Conservation (phyloP, 2,888 invertebrate species). For the Cabera pusaria region DNA sequence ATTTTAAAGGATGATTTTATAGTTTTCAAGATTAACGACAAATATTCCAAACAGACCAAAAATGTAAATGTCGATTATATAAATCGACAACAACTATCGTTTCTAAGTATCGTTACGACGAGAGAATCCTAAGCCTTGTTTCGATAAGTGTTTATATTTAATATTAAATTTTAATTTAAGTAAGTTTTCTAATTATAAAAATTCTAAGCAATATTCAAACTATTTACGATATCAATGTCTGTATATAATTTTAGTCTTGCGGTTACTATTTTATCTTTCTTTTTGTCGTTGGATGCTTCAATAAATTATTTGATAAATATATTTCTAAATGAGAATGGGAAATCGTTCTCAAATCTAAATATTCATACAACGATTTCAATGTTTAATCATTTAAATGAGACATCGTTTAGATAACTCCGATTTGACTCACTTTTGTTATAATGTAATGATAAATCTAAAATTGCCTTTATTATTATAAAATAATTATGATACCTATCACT, state of each 20-base stretch:
- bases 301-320: too few relatives aligned
- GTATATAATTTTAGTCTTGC: too few relatives aligned
- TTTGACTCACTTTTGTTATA: slow-evolving; percentile 46
- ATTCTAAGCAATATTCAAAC: slow-evolving; percentile 67
- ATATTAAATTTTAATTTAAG: slow-evolving; percentile 32
- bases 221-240: slow-evolving; percentile 15
- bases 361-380: slow-evolving; percentile 33
- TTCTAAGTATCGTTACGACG: slow-evolving; percentile 34
- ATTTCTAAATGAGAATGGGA: too few relatives aligned
- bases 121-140: slow-evolving; percentile 53
- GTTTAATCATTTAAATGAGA: slow-evolving; percentile 26
- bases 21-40: too few relatives aligned
- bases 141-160: slow-evolving; percentile 41
- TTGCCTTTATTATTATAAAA: slow-evolving; percentile 43
- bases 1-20: too few relatives aligned
- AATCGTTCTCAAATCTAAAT: slow-evolving; percentile 23
- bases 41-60: too few relatives aligned
- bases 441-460: slow-evolving; percentile 38
- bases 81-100: too few relatives aligned
- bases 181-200: slow-evolving; percentile 53
- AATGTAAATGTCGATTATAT: too few relatives aligned
- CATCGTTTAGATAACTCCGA: slow-evolving; percentile 27
- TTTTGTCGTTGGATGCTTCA: too few relatives aligned
- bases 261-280: too few relatives aligned
- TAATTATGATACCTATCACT: slow-evolving; percentile 44